Evolutionary conservation across 1,140 invertebrate species (phyloP).

Genomic region (Helicoverpa zea): DNA sequence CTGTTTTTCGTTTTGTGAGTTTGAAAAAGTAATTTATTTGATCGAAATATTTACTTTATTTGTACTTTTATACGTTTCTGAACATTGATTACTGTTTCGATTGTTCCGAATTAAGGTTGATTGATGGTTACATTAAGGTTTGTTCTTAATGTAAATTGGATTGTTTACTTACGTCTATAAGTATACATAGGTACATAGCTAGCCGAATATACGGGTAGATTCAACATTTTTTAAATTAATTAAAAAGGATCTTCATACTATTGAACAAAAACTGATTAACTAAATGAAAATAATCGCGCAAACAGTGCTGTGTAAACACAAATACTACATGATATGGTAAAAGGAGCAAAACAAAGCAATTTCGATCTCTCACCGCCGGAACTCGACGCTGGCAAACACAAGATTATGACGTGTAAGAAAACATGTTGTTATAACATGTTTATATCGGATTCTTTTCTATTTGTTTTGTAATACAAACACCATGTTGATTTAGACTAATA

Average conservation of each 20-base stretch:
- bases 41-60: conserved; percentile 25
- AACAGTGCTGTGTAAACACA: conserved; percentile 28
- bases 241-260: too few species aligned
- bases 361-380: conserved; percentile 64
- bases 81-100: not conserved
- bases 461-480: conserved; percentile 55
- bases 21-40: conserved; percentile 4
- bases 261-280: conserved; percentile 12
- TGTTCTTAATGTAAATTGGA: too few species aligned
- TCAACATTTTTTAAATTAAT: too few species aligned
- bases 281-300: conserved; percentile 15
- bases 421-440: conserved; percentile 72
- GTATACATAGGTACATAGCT: too few species aligned
- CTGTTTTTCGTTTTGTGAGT: conserved; percentile 14
- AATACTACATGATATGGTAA: conserved; percentile 39
- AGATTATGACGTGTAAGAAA: conserved; percentile 75
- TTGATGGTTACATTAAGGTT: too few species aligned
- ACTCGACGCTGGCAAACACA: conserved; percentile 64
- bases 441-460: conserved; percentile 59
- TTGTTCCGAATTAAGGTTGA: not conserved
- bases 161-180: too few species aligned
- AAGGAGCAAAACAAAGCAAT: conserved; percentile 76
- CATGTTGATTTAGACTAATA: conserved; percentile 5
- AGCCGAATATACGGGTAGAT: too few species aligned
- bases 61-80: not conserved